These are phyloP conservation scores for Gymnocephalus cernua DNA, from an alignment of 2,113 vertebrate genomes.

Conservation along the genomic window DNA sequence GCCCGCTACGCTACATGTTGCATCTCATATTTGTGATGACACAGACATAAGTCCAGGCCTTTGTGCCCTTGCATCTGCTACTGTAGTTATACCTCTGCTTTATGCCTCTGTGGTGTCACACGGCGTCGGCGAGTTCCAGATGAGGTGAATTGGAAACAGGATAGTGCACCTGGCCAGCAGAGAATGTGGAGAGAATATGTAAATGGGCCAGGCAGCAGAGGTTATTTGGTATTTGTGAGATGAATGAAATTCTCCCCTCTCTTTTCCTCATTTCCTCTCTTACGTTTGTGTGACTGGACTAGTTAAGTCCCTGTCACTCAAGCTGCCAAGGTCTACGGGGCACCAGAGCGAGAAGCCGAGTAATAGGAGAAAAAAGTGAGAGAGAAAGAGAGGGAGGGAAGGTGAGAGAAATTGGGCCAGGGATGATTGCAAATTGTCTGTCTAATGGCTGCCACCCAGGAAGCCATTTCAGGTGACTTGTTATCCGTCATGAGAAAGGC, in stretches of 20 bases:
- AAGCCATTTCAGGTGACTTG: constrained; percentile 83
- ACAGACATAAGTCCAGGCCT: constrained; percentile 13
- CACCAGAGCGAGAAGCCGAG: constrained; percentile 75
- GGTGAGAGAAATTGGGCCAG: constrained; percentile 79
- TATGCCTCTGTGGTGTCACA: constrained; percentile 43
- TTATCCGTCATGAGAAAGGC: constrained; percentile 80
- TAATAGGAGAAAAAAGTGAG: constrained; percentile 80
- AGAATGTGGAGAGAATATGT: constrained; percentile 63
- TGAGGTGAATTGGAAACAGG: constrained; percentile 63
- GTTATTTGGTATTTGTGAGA: constrained; percentile 82
- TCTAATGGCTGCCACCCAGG: constrained; percentile 69
- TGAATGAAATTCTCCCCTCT: constrained; percentile 75
- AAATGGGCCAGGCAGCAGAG: constrained; percentile 64
- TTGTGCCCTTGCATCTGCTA: constrained; percentile 44
- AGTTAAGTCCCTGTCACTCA: constrained; percentile 84
- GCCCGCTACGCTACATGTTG: neutral
- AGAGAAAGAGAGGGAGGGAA: constrained; percentile 64
- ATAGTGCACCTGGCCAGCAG: constrained; percentile 61
- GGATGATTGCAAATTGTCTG: constrained; percentile 79
- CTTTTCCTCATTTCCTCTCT: constrained; percentile 77
- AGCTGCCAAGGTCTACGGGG: constrained; percentile 78
- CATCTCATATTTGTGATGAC: constrained; percentile 22
- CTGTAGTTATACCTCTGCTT: constrained; percentile 49
- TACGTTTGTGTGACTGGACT: constrained; percentile 81
- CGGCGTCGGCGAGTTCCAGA: constrained; percentile 16